A percentile compares a stretch with the other conserved stretches of the same genome.
Evolutionary conservation across 2,113 vertebrate genomes (phyloP).

Genomic region (Cisticola juncidis): DNA sequence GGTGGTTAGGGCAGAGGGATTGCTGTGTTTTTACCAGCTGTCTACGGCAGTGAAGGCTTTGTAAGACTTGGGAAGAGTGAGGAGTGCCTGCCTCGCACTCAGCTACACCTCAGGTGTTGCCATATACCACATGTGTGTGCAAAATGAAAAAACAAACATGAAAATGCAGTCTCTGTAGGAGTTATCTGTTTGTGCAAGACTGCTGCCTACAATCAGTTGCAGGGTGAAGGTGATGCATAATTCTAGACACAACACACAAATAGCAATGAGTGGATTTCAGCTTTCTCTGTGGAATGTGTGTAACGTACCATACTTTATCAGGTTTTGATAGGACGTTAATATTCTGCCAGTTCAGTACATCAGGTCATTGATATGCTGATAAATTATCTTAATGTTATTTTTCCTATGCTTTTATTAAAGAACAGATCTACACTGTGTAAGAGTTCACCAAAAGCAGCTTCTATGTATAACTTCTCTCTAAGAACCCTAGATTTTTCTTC

Average conservation of each 20-base stretch:
- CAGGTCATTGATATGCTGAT: background rate
- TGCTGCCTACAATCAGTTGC: background rate
- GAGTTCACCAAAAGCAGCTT: background rate
- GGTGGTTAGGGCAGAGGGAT: background rate
- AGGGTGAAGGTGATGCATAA: background rate
- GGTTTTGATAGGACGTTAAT: background rate
- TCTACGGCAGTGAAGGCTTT: background rate
- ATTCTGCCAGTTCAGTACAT: background rate
- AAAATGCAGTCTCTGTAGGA: background rate
- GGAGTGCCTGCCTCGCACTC: background rate
- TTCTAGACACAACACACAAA: background rate
- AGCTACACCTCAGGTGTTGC: background rate
- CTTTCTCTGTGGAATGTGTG: background rate
- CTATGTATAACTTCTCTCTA: background rate
- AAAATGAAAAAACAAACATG: background rate
- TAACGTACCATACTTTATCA: background rate
- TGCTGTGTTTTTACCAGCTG: background rate
- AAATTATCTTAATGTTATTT: background rate
- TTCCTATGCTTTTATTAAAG: background rate
- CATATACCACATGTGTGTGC: background rate
- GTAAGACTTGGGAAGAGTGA: background rate
- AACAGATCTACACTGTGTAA: background rate
- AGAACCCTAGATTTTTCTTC: background rate
- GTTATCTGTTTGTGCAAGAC: background rate
- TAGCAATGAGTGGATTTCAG: fast-evolving